phyloP scores from a whole-genome alignment of 2,888 invertebrate genomes.

The Tribolium freemani region DNA sequence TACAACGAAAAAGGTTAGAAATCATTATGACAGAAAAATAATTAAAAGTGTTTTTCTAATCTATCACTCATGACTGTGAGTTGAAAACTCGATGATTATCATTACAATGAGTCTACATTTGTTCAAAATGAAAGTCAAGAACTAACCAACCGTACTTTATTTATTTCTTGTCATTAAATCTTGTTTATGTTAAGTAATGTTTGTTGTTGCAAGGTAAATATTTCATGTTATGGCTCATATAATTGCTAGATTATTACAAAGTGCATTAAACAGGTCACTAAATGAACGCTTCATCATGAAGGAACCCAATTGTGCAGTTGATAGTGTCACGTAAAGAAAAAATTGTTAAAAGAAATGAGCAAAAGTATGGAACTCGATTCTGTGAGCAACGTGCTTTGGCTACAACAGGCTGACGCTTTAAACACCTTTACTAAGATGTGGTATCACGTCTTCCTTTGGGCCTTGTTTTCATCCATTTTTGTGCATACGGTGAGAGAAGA shows the following conservation, averaged over 20 bases:
- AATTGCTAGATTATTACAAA: background rate
- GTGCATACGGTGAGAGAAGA: constrained; percentile 78
- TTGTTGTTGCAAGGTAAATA: background rate
- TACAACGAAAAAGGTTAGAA: too few relatives aligned
- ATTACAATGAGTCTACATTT: too few relatives aligned
- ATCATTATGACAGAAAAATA: too few relatives aligned
- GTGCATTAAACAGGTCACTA: background rate
- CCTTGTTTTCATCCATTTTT: constrained; percentile 92
- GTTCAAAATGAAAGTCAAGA: too few relatives aligned
- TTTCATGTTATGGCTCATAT: background rate
- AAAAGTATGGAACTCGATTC: constrained; percentile 52
- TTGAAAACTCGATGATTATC: too few relatives aligned
- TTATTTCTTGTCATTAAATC: too few relatives aligned
- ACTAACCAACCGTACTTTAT: too few relatives aligned
- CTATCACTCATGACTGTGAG: too few relatives aligned
- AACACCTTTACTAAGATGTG: constrained; percentile 92
- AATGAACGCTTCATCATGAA: constrained; percentile 10
- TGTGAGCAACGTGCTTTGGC: constrained; percentile 63
- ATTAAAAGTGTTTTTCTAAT: too few relatives aligned
- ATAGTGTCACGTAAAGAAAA: constrained; percentile 17
- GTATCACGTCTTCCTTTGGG: constrained; percentile 97
- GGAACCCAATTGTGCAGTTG: constrained; percentile 10
- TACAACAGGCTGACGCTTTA: constrained; percentile 68
- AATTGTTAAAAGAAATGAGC: constrained; percentile 6
- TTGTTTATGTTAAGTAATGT: too few relatives aligned